Percentiles rank a stretch among this genome's conserved stretches.
Evolutionary conservation across 2,113 vertebrate genomes (phyloP).

Genomic region (Cromileptes altivelis): DNA sequence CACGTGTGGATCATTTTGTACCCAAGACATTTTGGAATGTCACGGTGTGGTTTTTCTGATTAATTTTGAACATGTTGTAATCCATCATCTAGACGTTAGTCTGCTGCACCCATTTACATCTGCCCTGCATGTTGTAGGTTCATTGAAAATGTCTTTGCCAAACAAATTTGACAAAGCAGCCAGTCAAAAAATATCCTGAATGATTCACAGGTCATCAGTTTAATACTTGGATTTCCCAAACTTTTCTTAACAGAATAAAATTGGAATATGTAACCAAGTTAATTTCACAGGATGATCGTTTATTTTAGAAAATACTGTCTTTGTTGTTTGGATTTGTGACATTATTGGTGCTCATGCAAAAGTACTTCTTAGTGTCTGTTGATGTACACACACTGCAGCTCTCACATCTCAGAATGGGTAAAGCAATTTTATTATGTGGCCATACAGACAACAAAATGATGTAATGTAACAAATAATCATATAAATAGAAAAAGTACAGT

Average conservation of each 20-base stretch:
- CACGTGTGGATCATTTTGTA: neutral
- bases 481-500: conserved; percentile 12
- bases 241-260: neutral
- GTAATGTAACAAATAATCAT: neutral
- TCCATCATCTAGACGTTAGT: neutral
- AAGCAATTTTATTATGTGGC: conserved; percentile 16
- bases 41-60: neutral
- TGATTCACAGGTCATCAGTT: neutral
- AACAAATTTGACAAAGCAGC: neutral
- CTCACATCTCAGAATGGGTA: neutral
- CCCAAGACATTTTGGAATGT: neutral
- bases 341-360: neutral
- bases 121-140: neutral
- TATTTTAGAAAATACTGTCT: neutral
- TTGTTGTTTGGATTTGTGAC: neutral
- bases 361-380: too few species aligned
- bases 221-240: fast-evolving
- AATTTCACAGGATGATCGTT: neutral
- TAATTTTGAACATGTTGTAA: neutral
- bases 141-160: neutral
- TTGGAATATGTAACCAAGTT: neutral
- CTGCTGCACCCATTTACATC: neutral
- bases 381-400: neutral
- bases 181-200: neutral
- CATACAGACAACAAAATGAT: conserved; percentile 13